phyloP scores from a whole-genome alignment of 2,797 vertebrate genomes.

The Sebastes hopkinsi region DNA sequence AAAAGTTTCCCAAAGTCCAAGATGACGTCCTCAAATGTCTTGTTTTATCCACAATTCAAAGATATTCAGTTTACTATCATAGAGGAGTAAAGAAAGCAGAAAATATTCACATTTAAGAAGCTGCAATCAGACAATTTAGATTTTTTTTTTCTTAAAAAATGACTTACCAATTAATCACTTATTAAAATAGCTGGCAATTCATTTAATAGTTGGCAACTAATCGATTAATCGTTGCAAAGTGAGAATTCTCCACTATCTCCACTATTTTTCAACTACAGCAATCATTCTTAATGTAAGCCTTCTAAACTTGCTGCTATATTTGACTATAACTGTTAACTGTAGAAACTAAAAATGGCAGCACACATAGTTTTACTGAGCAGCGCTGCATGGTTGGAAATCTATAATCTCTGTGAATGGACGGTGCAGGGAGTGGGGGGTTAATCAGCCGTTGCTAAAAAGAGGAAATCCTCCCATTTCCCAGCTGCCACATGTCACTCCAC shows the following conservation, averaged over 20 bases:
- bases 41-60: too few species aligned
- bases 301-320: not conserved
- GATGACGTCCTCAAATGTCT: not conserved
- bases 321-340: not conserved
- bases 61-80: too few species aligned
- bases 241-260: not conserved
- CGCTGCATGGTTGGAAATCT: slow-evolving; percentile 1
- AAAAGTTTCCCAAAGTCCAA: too few species aligned
- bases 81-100: too few species aligned
- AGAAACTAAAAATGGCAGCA: not conserved
- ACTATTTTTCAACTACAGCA: not conserved
- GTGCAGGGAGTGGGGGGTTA: slow-evolving; percentile 28
- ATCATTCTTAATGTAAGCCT: not conserved
- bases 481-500: slow-evolving; percentile 63
- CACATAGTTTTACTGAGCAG: not conserved
- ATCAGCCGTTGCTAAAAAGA: slow-evolving; percentile 59
- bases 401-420: slow-evolving; percentile 3
- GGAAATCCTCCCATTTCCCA: slow-evolving; percentile 65
- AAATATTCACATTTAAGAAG: too few species aligned
- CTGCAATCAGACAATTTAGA: too few species aligned
- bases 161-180: too few species aligned
- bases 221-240: accelerated
- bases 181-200: too few species aligned
- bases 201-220: too few species aligned
- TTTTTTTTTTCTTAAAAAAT: too few species aligned